These are phyloP conservation scores for Pilophorus perplexus DNA, from an alignment of 2,888 invertebrate genomes.

Conservation along the genomic window DNA sequence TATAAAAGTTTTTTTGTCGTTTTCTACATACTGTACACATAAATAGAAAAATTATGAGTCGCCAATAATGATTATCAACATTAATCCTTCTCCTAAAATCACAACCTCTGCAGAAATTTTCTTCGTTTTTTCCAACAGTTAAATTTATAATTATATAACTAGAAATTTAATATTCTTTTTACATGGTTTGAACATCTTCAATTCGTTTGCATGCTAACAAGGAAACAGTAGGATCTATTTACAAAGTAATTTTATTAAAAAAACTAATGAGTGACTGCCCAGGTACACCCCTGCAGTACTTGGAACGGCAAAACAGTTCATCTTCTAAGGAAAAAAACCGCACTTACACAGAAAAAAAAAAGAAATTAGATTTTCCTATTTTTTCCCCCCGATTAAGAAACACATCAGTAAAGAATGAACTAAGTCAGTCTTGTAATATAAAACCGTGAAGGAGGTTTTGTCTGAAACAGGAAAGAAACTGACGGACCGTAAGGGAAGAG, in stretches of 20 bases:
- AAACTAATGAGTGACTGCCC: no score
- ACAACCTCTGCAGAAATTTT: conserved; percentile 13
- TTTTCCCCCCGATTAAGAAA: no score
- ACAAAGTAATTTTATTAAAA: no score
- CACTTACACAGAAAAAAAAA: no score
- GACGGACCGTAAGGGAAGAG: no score
- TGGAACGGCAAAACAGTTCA: no score
- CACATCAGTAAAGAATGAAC: conserved; percentile 30
- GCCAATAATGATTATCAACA: conserved; percentile 3
- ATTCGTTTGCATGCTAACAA: conserved; percentile 4
- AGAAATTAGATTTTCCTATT: no score
- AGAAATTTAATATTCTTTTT: no score
- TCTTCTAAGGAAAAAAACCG: no score
- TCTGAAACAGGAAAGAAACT: conserved; percentile 9
- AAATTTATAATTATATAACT: no score
- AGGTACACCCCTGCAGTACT: no score
- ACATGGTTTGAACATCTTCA: no score
- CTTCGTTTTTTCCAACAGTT: conserved; percentile 13
- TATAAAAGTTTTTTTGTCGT: conserved; percentile 14
- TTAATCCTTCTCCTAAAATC: conserved; percentile 9
- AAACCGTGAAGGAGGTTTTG: conserved; percentile 4
- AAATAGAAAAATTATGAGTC: conserved; percentile 21
- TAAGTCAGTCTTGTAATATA: conserved; percentile 34
- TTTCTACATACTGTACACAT: conserved; percentile 19
- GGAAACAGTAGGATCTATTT: conserved; percentile 24